Percentiles rank a stretch among this genome's conserved stretches.
Conservation (phyloP, 2,888 invertebrate species). For the Acleris literana region DNA sequence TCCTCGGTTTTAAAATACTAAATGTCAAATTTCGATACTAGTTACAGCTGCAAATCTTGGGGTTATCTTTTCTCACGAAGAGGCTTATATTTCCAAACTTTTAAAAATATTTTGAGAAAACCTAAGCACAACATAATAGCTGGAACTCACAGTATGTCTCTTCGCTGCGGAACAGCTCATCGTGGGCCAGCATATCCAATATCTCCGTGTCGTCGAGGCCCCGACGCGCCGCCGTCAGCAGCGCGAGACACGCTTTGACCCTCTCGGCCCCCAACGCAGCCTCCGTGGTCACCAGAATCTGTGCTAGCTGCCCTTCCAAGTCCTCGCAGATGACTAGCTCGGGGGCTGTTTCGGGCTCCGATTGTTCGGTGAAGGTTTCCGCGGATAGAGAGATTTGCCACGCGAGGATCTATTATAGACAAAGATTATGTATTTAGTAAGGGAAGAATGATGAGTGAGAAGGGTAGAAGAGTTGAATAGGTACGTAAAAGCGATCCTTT, state of each 20-base stretch:
- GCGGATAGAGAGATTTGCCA: constrained; percentile 81
- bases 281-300: constrained; percentile 87
- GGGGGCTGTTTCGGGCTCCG: constrained; percentile 66
- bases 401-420: constrained; percentile 67
- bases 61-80: no score
- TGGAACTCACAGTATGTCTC: constrained; percentile 84
- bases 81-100: no score
- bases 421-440: not conserved
- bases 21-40: no score
- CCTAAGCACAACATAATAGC: not conserved
- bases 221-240: constrained; percentile 89
- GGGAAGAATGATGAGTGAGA: not conserved
- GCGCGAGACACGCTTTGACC: constrained; percentile 87
- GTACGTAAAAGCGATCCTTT: no score
- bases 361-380: constrained; percentile 73
- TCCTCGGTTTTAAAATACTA: no score
- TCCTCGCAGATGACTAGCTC: constrained; percentile 74
- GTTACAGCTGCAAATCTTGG: no score
- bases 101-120: no score
- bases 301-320: constrained; percentile 84
- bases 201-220: constrained; percentile 93
- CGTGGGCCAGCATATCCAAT: constrained; percentile 86
- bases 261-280: constrained; percentile 86
- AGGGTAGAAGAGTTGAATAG: not conserved
- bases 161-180: constrained; percentile 85